phyloP scores from a whole-genome alignment of 2,797 vertebrate species.

The Notolabrus celidotus region DNA sequence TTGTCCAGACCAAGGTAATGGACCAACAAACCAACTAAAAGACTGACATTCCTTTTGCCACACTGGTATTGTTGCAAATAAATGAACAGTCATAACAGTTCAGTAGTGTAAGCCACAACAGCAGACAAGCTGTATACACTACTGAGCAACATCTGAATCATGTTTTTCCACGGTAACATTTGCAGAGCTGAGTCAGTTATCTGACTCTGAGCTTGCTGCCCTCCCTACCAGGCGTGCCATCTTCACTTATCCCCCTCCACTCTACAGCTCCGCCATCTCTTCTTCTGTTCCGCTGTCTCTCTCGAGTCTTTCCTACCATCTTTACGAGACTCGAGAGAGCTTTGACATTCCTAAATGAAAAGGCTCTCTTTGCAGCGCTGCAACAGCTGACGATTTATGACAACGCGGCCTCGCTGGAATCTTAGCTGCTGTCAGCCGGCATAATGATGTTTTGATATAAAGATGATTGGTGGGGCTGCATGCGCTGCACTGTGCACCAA shows the following conservation, averaged over 20 bases:
- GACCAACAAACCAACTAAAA: background rate
- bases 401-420: slow-evolving; percentile 86
- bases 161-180: slow-evolving; percentile 6
- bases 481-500: slow-evolving; percentile 63
- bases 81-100: too few relatives aligned
- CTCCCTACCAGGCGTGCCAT: slow-evolving; percentile 48
- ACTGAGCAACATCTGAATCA: slow-evolving; percentile 7
- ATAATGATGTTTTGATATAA: slow-evolving; percentile 97
- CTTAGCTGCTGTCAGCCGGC: slow-evolving; percentile 92
- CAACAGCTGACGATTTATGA: slow-evolving; percentile 94
- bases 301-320: slow-evolving; percentile 73
- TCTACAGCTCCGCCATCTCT: slow-evolving; percentile 48
- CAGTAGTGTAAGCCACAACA: background rate
- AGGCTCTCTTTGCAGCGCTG: slow-evolving; percentile 91
- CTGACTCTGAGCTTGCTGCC: background rate
- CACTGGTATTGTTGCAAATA: background rate
- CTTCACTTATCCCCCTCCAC: slow-evolving; percentile 45
- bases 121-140: background rate
- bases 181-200: slow-evolving; percentile 14
- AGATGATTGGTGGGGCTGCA: slow-evolving; percentile 93
- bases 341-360: slow-evolving; percentile 95
- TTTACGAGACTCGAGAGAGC: slow-evolving; percentile 89
- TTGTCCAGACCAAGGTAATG: background rate
- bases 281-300: slow-evolving; percentile 61
- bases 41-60: background rate